These are phyloP conservation scores for Plumapathes pennacea DNA, from an alignment of 92 coral and sea anemone genomes.

Conservation along the genomic window DNA sequence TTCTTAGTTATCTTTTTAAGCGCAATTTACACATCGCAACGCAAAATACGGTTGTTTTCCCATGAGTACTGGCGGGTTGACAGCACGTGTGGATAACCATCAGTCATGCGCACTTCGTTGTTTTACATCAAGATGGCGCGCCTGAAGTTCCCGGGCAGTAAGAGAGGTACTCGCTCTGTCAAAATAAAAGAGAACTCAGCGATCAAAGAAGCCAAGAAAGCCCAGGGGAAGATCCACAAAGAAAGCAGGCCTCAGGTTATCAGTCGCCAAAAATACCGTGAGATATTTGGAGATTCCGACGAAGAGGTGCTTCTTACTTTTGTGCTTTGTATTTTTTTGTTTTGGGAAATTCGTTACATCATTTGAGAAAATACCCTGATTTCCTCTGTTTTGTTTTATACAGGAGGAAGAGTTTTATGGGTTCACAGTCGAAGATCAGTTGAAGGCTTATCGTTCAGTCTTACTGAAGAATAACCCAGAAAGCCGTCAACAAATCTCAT, in stretches of 20 bases:
- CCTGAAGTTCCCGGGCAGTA: constrained; percentile 84
- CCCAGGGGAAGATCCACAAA: constrained; percentile 18
- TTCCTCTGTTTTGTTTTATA: constrained; percentile 12
- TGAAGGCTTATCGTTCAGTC: constrained; percentile 75
- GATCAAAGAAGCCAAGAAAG: constrained; percentile 49
- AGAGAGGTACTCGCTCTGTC: constrained; percentile 59
- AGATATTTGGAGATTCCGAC: constrained; percentile 98
- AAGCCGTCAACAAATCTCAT: constrained; percentile 17
- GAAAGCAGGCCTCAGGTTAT: constrained; percentile 64
- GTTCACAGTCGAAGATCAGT: constrained; percentile 93
- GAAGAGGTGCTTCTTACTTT: constrained; percentile 86
- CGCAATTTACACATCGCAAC: too few relatives aligned
- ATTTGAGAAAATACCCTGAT: not conserved
- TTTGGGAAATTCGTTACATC: constrained; percentile 5
- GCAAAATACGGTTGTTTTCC: too few relatives aligned
- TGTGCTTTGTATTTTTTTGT: constrained; percentile 64
- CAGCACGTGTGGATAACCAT: constrained; percentile 55
- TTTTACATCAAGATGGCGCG: constrained; percentile 94
- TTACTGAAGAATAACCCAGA: constrained; percentile 19
- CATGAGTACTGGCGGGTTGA: constrained; percentile 53
- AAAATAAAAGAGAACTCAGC: constrained; percentile 45
- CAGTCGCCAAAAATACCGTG: constrained; percentile 74
- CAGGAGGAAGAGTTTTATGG: constrained; percentile 92
- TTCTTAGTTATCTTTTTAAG: too few relatives aligned
- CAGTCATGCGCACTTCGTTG: constrained; percentile 67